These are phyloP conservation scores for Prinia subflava DNA, from an alignment of 2,113 vertebrate genomes.

Conservation along the genomic window DNA sequence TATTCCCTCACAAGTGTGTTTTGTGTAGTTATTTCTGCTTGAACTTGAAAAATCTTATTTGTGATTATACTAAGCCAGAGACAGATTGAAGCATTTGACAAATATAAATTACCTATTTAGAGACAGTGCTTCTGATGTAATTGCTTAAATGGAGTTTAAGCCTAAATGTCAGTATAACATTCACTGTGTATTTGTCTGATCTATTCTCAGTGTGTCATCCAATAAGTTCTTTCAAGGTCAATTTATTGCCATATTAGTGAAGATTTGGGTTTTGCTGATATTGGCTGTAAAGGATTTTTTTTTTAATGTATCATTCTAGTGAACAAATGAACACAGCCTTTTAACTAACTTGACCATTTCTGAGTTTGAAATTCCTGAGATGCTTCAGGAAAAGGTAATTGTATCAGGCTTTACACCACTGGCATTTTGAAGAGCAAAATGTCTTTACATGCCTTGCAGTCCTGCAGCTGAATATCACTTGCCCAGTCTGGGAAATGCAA, in stretches of 20 bases:
- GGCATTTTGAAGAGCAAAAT: not conserved
- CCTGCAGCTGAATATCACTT: not conserved
- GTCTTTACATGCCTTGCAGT: not conserved
- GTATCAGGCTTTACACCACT: not conserved
- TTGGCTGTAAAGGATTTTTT: not conserved
- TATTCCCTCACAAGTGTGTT: not conserved
- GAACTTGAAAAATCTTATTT: not conserved
- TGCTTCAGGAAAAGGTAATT: not conserved
- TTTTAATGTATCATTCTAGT: not conserved
- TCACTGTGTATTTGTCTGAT: slow-evolving; percentile 7
- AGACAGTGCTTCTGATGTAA: not conserved
- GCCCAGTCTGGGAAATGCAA: not conserved
- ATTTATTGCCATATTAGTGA: not conserved
- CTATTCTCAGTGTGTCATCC: not conserved
- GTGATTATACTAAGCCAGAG: not conserved
- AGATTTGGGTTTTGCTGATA: not conserved
- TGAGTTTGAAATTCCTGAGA: not conserved
- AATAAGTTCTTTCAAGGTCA: slow-evolving; percentile 1
- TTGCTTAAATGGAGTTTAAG: slow-evolving; percentile 22
- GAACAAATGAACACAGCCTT: not conserved
- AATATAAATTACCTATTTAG: slow-evolving; percentile 34
- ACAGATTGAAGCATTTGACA: slow-evolving; percentile 2
- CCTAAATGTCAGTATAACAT: not conserved
- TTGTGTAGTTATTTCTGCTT: not conserved
- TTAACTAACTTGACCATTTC: not conserved